Evolutionary conservation across 2,888 invertebrate species (phyloP).

Genomic region (Drosophila pseudotalamancana): DNA sequence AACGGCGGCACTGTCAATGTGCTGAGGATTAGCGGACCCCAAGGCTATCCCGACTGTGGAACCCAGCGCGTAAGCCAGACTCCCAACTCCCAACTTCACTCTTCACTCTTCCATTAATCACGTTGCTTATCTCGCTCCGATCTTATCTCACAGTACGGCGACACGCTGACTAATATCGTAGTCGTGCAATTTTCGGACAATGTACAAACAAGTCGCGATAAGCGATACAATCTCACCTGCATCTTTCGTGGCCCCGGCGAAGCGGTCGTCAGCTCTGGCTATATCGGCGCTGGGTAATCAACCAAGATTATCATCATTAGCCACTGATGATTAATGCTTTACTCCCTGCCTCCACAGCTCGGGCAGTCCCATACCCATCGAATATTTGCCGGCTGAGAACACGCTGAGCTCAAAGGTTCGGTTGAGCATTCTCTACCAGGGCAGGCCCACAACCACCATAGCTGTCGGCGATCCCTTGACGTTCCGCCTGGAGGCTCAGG

Average conservation of each 20-base stretch:
- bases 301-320: slow-evolving; percentile 3
- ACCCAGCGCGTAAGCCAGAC: slow-evolving; percentile 90
- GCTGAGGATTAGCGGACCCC: slow-evolving; percentile 93
- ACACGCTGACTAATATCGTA: slow-evolving; percentile 96
- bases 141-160: slow-evolving; percentile 89
- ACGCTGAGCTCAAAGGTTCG: slow-evolving; percentile 95
- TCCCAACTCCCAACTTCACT: too few relatives aligned
- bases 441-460: slow-evolving; percentile 95
- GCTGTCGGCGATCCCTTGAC: slow-evolving; percentile 96
- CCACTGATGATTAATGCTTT: slow-evolving; percentile 9
- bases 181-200: slow-evolving; percentile 97
- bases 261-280: slow-evolving; percentile 96
- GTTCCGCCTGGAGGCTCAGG: slow-evolving; percentile 94
- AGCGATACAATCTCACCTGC: slow-evolving; percentile 96
- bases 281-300: slow-evolving; percentile 93
- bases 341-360: slow-evolving; percentile 86
- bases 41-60: slow-evolving; percentile 97
- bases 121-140: background rate
- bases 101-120: too few relatives aligned
- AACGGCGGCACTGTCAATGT: slow-evolving; percentile 94
- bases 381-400: slow-evolving; percentile 96
- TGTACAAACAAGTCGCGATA: slow-evolving; percentile 95
- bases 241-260: slow-evolving; percentile 96
- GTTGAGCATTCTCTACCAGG: slow-evolving; percentile 93
- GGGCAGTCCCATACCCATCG: slow-evolving; percentile 96